A percentile compares a stretch with the other conserved stretches of the same genome.
These are phyloP conservation scores for Euzophera pinguis DNA, from an alignment of 2,888 invertebrate genomes.

Conservation along the genomic window DNA sequence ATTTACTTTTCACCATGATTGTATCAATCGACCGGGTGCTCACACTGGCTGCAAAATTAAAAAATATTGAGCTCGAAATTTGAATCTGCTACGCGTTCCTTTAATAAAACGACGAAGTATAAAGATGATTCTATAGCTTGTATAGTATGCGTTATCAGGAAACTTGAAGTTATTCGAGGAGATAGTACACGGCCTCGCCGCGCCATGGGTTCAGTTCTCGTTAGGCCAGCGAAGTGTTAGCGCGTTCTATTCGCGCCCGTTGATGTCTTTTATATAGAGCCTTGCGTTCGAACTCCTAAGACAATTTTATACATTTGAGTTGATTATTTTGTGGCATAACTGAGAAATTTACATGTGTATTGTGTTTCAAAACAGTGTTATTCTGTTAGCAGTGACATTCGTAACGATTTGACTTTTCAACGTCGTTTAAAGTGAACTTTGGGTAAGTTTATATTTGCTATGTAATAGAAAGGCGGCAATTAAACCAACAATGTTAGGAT, in stretches of 20 bases:
- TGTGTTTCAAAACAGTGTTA: too few species aligned
- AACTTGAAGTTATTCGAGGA: slow-evolving; percentile 53
- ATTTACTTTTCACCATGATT: slow-evolving; percentile 73
- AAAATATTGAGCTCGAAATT: slow-evolving; percentile 24
- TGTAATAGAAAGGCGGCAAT: neutral
- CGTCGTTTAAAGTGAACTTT: slow-evolving; percentile 21
- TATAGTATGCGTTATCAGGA: slow-evolving; percentile 64
- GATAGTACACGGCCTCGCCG: slow-evolving; percentile 53
- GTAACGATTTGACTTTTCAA: slow-evolving; percentile 23
- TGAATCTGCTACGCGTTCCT: slow-evolving; percentile 6
- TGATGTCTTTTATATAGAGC: slow-evolving; percentile 42
- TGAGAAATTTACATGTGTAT: too few species aligned
- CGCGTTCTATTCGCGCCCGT: slow-evolving; percentile 45
- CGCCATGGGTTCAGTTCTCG: slow-evolving; percentile 47
- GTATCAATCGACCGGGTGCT: slow-evolving; percentile 60
- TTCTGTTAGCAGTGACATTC: slow-evolving; percentile 30
- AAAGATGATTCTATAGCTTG: slow-evolving; percentile 49
- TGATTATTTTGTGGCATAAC: too few species aligned
- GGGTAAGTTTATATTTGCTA: slow-evolving; percentile 12
- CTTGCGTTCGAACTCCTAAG: slow-evolving; percentile 20
- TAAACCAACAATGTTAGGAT: too few species aligned
- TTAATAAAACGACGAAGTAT: slow-evolving; percentile 25
- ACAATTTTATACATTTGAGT: neutral
- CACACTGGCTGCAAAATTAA: slow-evolving; percentile 39
- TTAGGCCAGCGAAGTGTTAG: slow-evolving; percentile 45